Evolutionary conservation across 2,888 invertebrate species (phyloP).

Genomic region (Spisula subtruncata): DNA sequence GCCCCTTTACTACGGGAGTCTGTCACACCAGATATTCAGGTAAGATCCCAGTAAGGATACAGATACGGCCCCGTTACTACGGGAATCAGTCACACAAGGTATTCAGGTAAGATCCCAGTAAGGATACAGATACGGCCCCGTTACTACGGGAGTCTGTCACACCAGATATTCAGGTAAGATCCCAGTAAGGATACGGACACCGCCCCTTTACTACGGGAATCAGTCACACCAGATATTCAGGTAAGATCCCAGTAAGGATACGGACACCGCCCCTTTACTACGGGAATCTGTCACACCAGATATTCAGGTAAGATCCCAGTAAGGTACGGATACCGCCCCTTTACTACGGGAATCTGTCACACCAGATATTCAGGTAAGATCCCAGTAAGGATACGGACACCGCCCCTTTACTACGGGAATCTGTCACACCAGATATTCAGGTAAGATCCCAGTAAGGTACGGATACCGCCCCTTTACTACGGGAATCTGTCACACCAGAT

Average conservation of each 20-base stretch:
- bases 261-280: not conserved
- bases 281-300: not conserved
- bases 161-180: too few relatives aligned
- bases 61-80: constrained; percentile 84
- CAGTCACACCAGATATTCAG: too few relatives aligned
- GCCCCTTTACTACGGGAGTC: too few relatives aligned
- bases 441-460: constrained; percentile 76
- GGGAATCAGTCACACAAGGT: constrained; percentile 81
- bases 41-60: constrained; percentile 77
- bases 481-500: constrained; percentile 81
- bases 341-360: constrained; percentile 82
- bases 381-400: not conserved
- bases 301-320: constrained; percentile 64
- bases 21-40: too few relatives aligned
- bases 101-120: constrained; percentile 64
- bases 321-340: constrained; percentile 84
- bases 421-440: too few relatives aligned
- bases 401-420: too few relatives aligned
- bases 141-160: too few relatives aligned
- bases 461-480: constrained; percentile 84
- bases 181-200: too few relatives aligned
- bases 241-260: too few relatives aligned
- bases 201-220: too few relatives aligned
- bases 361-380: constrained; percentile 76
- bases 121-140: too few relatives aligned